Evolutionary conservation across 2,888 invertebrate genomes (phyloP).

Genomic region (Spisula solida): DNA sequence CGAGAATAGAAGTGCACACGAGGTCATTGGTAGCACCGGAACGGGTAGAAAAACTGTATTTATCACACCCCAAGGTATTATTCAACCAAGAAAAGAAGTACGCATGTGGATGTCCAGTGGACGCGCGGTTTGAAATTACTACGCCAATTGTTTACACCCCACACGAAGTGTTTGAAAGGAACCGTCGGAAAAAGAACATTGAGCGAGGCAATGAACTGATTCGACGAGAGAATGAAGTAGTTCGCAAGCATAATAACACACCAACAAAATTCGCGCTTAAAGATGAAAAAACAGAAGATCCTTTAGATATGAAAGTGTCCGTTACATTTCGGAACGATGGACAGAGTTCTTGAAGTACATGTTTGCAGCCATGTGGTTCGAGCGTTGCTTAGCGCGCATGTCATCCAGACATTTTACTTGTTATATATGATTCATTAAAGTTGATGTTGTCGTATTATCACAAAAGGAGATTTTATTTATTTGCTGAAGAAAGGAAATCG

Average conservation of each 20-base stretch:
- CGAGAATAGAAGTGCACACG: constrained; percentile 73
- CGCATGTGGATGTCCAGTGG: constrained; percentile 68
- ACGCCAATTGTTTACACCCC: constrained; percentile 72
- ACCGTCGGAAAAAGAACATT: constrained; percentile 63
- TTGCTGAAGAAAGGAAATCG: too few species aligned
- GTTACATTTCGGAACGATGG: constrained; percentile 65
- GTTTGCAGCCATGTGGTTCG: background rate
- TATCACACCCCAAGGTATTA: constrained; percentile 67
- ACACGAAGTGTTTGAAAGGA: constrained; percentile 71
- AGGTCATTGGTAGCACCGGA: constrained; percentile 76
- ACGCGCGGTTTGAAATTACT: constrained; percentile 65
- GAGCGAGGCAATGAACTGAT: constrained; percentile 54
- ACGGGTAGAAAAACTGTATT: constrained; percentile 68
- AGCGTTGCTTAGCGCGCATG: background rate
- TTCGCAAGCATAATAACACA: constrained; percentile 39
- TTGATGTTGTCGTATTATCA: too few species aligned
- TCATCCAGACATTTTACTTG: too few species aligned
- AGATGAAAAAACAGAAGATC: constrained; percentile 68
- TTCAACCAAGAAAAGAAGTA: constrained; percentile 62
- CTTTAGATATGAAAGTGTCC: constrained; percentile 70
- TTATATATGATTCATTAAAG: too few species aligned
- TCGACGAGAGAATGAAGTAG: constrained; percentile 35
- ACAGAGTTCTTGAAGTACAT: background rate
- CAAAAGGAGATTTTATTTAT: too few species aligned
- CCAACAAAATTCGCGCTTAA: constrained; percentile 47